phyloP scores from a whole-genome alignment of 2,113 vertebrate species.

The Nettapus auritus region DNA sequence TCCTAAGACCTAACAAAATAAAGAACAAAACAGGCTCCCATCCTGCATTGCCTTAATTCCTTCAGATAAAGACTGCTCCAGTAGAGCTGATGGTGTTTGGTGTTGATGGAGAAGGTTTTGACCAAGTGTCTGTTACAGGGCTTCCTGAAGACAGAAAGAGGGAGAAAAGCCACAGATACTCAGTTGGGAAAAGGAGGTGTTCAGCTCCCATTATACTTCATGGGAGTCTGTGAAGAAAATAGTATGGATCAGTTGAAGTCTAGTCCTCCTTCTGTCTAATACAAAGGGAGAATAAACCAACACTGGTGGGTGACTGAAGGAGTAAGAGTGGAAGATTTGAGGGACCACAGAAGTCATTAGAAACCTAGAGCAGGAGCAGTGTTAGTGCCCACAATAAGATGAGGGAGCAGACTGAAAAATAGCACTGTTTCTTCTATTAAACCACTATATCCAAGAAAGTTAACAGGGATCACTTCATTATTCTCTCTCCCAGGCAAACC shows the following conservation, averaged over 20 bases:
- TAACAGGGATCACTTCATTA: neutral
- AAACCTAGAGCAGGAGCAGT: neutral
- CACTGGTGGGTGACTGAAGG: rapidly evolving
- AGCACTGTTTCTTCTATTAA: neutral
- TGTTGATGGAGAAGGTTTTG: neutral
- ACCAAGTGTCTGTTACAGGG: neutral
- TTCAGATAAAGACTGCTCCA: neutral
- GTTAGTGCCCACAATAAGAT: neutral
- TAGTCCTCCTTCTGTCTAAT: neutral
- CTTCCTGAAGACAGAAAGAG: neutral
- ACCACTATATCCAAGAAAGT: neutral
- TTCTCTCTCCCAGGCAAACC: neutral
- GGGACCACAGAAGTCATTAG: neutral
- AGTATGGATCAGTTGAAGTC: neutral
- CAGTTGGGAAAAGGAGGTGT: neutral
- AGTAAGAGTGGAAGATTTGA: neutral
- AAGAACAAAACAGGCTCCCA: neutral
- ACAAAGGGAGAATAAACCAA: neutral
- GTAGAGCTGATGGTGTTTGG: neutral
- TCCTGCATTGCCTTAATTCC: neutral
- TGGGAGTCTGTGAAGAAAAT: neutral
- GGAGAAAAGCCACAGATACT: neutral
- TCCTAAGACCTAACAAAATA: neutral
- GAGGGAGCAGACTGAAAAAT: neutral
- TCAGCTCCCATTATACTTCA: neutral